These are phyloP conservation scores for Turdus rufiventris DNA, from an alignment of 2,113 vertebrate genomes.

Conservation along the genomic window DNA sequence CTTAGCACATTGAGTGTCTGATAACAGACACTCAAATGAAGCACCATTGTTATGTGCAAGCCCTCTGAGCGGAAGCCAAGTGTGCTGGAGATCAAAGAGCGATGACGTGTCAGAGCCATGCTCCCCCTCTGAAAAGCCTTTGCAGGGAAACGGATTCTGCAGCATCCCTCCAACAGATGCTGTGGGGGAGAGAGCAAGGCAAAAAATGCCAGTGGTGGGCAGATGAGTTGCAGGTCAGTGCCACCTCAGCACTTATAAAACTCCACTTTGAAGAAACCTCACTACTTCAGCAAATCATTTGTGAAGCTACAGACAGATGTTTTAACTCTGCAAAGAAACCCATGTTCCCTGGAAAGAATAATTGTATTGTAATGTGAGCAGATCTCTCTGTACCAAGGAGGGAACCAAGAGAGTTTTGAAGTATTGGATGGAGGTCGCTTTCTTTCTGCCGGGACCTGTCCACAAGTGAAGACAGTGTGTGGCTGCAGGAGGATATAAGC, in stretches of 20 bases:
- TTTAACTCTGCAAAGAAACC: not conserved
- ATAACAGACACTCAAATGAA: slow-evolving; percentile 18
- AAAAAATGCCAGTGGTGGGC: not conserved
- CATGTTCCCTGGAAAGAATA: not conserved
- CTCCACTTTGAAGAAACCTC: not conserved
- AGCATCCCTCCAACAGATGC: not conserved
- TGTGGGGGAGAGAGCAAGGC: not conserved
- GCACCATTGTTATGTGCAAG: not conserved
- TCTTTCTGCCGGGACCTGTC: not conserved
- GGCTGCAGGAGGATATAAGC: slow-evolving; percentile 2
- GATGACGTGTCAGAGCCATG: not conserved
- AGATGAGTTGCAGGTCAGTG: not conserved
- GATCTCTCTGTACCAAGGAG: not conserved
- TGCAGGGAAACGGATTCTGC: not conserved
- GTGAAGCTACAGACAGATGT: not conserved
- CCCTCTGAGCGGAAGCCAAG: not conserved
- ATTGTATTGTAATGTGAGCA: not conserved
- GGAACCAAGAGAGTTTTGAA: slow-evolving; percentile 4
- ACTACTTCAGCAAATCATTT: not conserved
- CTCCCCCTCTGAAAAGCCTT: not conserved
- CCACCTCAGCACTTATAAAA: not conserved
- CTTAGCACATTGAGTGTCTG: slow-evolving; percentile 4
- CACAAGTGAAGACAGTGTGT: not conserved
- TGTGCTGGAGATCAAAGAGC: slow-evolving; percentile 12
- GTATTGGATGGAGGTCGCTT: not conserved